phyloP scores from a whole-genome alignment of 2,888 invertebrate genomes.

The Hylaea fasciaria region DNA sequence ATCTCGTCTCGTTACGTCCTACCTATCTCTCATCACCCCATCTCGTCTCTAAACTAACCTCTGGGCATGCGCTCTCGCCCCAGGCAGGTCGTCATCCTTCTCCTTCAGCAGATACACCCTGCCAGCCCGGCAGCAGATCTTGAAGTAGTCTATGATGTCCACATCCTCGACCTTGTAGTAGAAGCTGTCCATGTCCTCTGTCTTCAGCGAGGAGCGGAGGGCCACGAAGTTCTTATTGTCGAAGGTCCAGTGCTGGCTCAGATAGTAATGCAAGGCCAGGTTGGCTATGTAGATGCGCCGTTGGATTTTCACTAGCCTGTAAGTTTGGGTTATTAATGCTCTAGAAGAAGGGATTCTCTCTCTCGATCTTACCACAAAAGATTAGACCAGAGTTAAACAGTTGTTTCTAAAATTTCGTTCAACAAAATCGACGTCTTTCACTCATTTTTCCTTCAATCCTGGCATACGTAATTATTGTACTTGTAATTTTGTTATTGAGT shows the following conservation, averaged over 20 bases:
- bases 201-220: constrained; percentile 80
- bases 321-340: constrained; percentile 26
- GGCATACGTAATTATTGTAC: too few species aligned
- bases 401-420: too few species aligned
- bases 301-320: constrained; percentile 91
- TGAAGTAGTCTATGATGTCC: constrained; percentile 80
- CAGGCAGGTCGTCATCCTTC: constrained; percentile 82
- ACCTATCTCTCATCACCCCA: too few species aligned
- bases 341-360: too few species aligned
- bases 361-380: too few species aligned
- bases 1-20: too few species aligned
- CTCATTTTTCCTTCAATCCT: too few species aligned
- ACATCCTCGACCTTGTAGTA: constrained; percentile 84
- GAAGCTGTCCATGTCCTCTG: constrained; percentile 82
- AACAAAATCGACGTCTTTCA: too few species aligned
- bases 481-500: too few species aligned
- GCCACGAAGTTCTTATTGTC: constrained; percentile 85
- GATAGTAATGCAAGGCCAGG: constrained; percentile 89
- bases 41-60: constrained; percentile 68
- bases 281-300: constrained; percentile 91
- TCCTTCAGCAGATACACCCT: constrained; percentile 89
- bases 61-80: constrained; percentile 76
- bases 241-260: constrained; percentile 91
- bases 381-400: too few species aligned
- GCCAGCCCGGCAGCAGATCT: constrained; percentile 85